phyloP scores from a whole-genome alignment of 2,797 vertebrate species.

The Streptopelia turtur region DNA sequence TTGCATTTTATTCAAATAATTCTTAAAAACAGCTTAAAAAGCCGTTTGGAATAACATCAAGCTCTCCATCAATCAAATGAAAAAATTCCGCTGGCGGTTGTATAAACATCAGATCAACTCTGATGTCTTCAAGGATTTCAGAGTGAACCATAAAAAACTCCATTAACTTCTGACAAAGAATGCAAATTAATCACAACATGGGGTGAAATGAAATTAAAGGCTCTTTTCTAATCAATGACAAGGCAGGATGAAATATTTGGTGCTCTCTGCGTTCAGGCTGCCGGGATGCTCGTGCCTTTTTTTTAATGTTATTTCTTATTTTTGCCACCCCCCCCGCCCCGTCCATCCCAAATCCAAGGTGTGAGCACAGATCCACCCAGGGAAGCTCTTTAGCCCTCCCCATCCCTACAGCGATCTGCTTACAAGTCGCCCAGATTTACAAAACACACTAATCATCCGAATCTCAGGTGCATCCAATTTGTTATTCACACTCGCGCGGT shows the following conservation, averaged over 20 bases:
- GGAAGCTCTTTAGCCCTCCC: conserved; percentile 48
- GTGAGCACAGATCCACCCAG: conserved; percentile 65
- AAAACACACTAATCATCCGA: conserved; percentile 79
- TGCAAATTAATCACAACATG: conserved; percentile 99
- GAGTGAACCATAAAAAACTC: conserved; percentile 97
- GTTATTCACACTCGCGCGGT: conserved; percentile 81
- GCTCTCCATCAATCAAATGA: conserved; percentile 90
- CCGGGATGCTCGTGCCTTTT: conserved; percentile 54
- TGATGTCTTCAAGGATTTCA: conserved; percentile 98
- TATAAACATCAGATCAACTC: conserved; percentile 99
- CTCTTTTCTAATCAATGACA: conserved; percentile 99
- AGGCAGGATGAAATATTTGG: conserved; percentile 90
- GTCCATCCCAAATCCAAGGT: conserved; percentile 77
- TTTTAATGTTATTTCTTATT: too few species aligned
- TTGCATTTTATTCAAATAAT: conserved; percentile 89
- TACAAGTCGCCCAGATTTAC: conserved; percentile 68
- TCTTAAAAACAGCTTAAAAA: conserved; percentile 90
- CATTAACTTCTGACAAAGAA: conserved; percentile 99
- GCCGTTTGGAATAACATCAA: conserved; percentile 87
- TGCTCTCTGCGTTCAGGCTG: conserved; percentile 67
- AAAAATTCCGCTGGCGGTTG: conserved; percentile 98
- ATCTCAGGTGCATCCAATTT: conserved; percentile 88
- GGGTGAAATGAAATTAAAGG: conserved; percentile 99
- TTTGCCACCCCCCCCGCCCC: conserved; percentile 54
- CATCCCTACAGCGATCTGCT: conserved; percentile 65